phyloP scores from a whole-genome alignment of 2,797 vertebrate genomes.

The Parauchenoglanis ngamensis region DNA sequence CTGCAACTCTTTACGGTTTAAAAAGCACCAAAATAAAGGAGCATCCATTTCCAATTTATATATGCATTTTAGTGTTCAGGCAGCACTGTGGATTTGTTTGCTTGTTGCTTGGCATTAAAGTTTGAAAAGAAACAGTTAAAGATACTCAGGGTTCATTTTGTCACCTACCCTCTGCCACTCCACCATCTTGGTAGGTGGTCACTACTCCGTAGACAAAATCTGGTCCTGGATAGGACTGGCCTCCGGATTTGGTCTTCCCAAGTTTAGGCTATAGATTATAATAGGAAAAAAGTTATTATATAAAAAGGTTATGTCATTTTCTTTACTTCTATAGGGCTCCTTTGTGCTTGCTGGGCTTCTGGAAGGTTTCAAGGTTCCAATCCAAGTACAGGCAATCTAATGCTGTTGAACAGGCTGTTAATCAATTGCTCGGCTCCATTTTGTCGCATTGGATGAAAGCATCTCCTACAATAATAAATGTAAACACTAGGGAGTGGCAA shows the following conservation, averaged over 20 bases:
- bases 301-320: background rate
- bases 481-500: background rate
- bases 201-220: conserved; percentile 77
- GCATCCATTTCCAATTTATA: background rate
- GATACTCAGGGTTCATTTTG: background rate
- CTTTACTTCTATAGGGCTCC: background rate
- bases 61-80: background rate
- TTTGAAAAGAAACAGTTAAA: background rate
- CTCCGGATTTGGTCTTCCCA: conserved; percentile 73
- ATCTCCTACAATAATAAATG: background rate
- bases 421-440: background rate
- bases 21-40: background rate
- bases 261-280: conserved; percentile 65
- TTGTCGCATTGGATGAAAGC: background rate
- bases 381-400: background rate
- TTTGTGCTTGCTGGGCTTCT: background rate
- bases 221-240: conserved; percentile 72
- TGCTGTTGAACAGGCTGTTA: background rate
- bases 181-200: conserved; percentile 71
- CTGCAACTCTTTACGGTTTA: background rate
- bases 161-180: conserved; percentile 78
- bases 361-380: background rate
- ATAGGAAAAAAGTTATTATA: background rate
- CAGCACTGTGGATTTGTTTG: background rate
- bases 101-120: background rate